Conservation (phyloP, 2,113 vertebrate genomes). For the Malaclemys terrapin region DNA sequence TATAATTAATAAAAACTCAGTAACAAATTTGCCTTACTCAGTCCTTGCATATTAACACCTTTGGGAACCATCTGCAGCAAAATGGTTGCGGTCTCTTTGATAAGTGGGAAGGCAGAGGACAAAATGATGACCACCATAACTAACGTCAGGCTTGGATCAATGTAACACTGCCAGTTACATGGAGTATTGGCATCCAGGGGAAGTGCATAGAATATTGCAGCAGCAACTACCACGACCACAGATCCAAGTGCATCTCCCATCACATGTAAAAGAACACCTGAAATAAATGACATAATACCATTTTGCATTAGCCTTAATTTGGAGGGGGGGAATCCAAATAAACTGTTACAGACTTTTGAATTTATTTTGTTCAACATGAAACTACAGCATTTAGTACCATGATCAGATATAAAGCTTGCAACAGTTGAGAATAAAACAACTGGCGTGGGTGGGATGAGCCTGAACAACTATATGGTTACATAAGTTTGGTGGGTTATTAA, state of each 20-base stretch:
- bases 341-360: background rate
- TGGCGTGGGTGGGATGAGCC: background rate
- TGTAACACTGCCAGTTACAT: constrained; percentile 91
- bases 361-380: background rate
- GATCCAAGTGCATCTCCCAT: constrained; percentile 88
- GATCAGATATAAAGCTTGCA: background rate
- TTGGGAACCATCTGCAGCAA: constrained; percentile 89
- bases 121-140: constrained; percentile 88
- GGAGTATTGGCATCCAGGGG: constrained; percentile 66
- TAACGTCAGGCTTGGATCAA: constrained; percentile 88
- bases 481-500: constrained; percentile 44
- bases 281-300: constrained; percentile 41
- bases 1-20: background rate
- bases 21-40: constrained; percentile 78
- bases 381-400: background rate
- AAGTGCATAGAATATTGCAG: constrained; percentile 80
- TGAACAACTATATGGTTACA: background rate
- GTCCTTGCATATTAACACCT: constrained; percentile 77
- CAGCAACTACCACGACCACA: constrained; percentile 82
- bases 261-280: constrained; percentile 86
- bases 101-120: constrained; percentile 84
- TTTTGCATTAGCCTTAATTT: background rate
- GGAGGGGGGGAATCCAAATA: fast-evolving
- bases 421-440: background rate
- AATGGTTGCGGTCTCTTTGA: constrained; percentile 87